Percentiles rank a stretch among this genome's conserved stretches.
Evolutionary conservation across 2,888 invertebrate species (phyloP).

Genomic region (Lymantria dispar): DNA sequence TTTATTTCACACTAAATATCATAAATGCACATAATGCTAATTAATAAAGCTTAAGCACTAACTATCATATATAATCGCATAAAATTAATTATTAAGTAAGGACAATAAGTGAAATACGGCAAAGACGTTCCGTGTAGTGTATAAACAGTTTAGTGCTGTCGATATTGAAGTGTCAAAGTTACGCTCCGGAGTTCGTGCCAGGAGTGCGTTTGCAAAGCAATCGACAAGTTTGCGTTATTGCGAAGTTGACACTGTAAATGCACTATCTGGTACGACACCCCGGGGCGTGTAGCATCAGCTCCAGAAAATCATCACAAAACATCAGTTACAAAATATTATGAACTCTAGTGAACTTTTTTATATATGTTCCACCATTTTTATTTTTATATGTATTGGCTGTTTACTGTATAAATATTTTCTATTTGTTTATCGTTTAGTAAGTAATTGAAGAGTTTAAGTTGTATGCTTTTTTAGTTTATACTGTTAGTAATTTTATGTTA

Average conservation of each 20-base stretch:
- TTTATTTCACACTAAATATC: background rate
- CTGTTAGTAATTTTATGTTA: slow-evolving; percentile 11
- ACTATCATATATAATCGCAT: slow-evolving; percentile 5
- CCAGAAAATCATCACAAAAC: slow-evolving; percentile 52
- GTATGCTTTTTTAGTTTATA: slow-evolving; percentile 16
- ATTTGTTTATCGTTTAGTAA: slow-evolving; percentile 22
- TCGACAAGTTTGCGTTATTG: slow-evolving; percentile 73
- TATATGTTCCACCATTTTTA: slow-evolving; percentile 18
- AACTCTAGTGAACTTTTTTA: slow-evolving; percentile 56
- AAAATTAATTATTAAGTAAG: slow-evolving; percentile 23
- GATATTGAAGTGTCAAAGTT: slow-evolving; percentile 57
- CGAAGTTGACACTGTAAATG: slow-evolving; percentile 95
- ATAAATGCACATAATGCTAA: slow-evolving; percentile 17
- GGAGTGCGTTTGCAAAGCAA: slow-evolving; percentile 97
- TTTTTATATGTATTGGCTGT: slow-evolving; percentile 22
- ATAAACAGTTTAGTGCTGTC: slow-evolving; percentile 68
- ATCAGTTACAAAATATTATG: slow-evolving; percentile 49
- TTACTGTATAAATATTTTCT: slow-evolving; percentile 19
- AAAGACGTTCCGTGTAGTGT: slow-evolving; percentile 65
- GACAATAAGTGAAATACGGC: slow-evolving; percentile 59
- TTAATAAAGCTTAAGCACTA: slow-evolving; percentile 33
- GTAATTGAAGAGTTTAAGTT: slow-evolving; percentile 3
- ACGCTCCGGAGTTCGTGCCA: slow-evolving; percentile 96
- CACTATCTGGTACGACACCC: slow-evolving; percentile 99
- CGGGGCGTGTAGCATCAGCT: slow-evolving; percentile 82